phyloP scores from a whole-genome alignment of 2,888 invertebrate genomes.

The Hydraecia micacea region DNA sequence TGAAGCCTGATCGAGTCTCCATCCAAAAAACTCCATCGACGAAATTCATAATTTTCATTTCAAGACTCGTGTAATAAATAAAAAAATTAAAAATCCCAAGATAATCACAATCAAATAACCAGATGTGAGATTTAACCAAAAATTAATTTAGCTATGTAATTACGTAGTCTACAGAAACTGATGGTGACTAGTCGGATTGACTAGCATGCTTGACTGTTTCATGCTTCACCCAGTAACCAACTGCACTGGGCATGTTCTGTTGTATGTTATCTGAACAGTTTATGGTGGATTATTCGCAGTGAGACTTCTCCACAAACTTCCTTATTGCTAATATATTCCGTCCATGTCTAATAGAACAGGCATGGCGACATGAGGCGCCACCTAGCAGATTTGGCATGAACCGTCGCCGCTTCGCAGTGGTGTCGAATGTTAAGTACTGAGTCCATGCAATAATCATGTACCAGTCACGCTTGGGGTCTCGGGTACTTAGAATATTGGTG shows the following conservation, averaged over 20 bases:
- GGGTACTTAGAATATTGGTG: slow-evolving; percentile 49
- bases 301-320: slow-evolving; percentile 30
- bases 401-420: slow-evolving; percentile 23
- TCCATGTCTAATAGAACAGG: slow-evolving; percentile 51
- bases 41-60: too few species aligned
- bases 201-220: not conserved
- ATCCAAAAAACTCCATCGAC: too few species aligned
- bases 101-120: too few species aligned
- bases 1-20: not conserved
- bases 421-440: slow-evolving; percentile 51
- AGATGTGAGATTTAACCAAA: too few species aligned
- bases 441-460: slow-evolving; percentile 34
- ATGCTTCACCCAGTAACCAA: not conserved
- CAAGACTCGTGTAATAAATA: too few species aligned
- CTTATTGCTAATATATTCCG: slow-evolving; percentile 52
- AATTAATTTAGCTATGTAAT: not conserved
- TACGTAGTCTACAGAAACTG: too few species aligned
- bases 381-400: slow-evolving; percentile 46
- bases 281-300: slow-evolving; percentile 9
- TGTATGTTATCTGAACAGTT: not conserved
- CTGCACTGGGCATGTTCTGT: not conserved
- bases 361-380: slow-evolving; percentile 62
- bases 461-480: slow-evolving; percentile 19
- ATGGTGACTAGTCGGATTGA: not conserved
- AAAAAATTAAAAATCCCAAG: too few species aligned